phyloP scores from a whole-genome alignment of 37 sponge, comb jelly and placozoan species.

The Petrosia ficiformis region DNA sequence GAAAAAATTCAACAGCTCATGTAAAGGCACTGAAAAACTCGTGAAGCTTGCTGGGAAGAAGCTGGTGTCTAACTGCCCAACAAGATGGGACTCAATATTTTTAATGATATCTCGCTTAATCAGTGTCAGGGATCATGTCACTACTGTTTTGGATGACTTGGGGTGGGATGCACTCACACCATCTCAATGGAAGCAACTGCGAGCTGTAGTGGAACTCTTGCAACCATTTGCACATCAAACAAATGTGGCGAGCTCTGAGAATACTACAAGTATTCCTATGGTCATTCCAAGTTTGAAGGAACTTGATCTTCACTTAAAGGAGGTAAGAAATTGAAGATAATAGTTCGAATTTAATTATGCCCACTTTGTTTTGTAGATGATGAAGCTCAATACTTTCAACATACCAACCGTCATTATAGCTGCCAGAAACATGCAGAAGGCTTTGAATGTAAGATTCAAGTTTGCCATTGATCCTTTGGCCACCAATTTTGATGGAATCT shows the following conservation, averaged over 20 bases:
- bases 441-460: not conserved
- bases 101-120: constrained; percentile 18
- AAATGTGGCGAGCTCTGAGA: constrained; percentile 13
- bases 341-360: no score
- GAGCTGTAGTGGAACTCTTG: constrained; percentile 4
- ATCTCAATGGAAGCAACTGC: constrained; percentile 14
- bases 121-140: not conserved
- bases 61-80: constrained; percentile 15
- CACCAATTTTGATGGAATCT: constrained; percentile 14
- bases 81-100: constrained; percentile 32
- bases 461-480: not conserved
- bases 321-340: constrained; percentile 6
- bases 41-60: constrained; percentile 9
- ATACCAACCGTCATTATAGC: not conserved
- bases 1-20: constrained; percentile 25
- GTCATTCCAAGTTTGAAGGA: constrained; percentile 23
- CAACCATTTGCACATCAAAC: constrained; percentile 27
- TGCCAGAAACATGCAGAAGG: not conserved
- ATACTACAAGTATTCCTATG: constrained; percentile 18
- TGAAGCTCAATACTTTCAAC: not conserved
- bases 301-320: constrained; percentile 9
- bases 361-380: not conserved
- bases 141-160: constrained; percentile 11
- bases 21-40: constrained; percentile 22
- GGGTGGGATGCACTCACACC: constrained; percentile 17